Evolutionary conservation across 2,888 invertebrate genomes (phyloP).

Genomic region (Synanthedon myopaeformis): DNA sequence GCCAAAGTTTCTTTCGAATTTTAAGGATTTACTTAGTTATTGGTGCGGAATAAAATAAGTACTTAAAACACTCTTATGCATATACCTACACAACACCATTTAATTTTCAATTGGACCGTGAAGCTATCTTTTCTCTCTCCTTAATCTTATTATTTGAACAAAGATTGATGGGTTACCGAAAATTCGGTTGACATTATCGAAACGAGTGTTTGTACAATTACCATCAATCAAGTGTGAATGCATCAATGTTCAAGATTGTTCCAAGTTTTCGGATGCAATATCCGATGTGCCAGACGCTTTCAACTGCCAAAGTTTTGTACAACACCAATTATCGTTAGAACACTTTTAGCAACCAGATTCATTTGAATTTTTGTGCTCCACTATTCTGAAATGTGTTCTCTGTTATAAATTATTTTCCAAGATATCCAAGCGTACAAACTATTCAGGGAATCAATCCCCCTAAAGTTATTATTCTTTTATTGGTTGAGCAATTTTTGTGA

Average conservation of each 20-base stretch:
- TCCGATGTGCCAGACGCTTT: slow-evolving; percentile 28
- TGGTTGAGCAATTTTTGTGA: too few species aligned
- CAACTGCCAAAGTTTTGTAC: slow-evolving; percentile 32
- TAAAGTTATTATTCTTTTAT: too few species aligned
- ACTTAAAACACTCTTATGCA: too few species aligned
- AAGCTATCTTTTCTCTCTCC: background rate
- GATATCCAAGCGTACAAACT: too few species aligned
- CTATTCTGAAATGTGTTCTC: too few species aligned
- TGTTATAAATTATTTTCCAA: too few species aligned
- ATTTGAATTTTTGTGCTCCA: background rate
- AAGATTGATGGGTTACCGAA: slow-evolving; percentile 8
- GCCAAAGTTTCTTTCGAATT: too few species aligned
- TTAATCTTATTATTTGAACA: background rate
- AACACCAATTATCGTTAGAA: slow-evolving; percentile 23
- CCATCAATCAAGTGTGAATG: slow-evolving; percentile 34
- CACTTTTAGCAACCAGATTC: background rate
- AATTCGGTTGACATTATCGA: slow-evolving; percentile 1
- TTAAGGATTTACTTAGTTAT: too few species aligned
- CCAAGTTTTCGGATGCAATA: slow-evolving; percentile 17
- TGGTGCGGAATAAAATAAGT: too few species aligned
- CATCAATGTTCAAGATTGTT: slow-evolving; percentile 20
- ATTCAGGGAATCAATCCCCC: too few species aligned
- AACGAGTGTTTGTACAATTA: background rate
- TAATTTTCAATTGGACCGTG: too few species aligned
- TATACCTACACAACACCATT: too few species aligned